Base-by-base conservation (phyloP, 30 jellyfish, hydroid and myxozoan genomes). In the Hydractinia symbiolongicarpus region DNA sequence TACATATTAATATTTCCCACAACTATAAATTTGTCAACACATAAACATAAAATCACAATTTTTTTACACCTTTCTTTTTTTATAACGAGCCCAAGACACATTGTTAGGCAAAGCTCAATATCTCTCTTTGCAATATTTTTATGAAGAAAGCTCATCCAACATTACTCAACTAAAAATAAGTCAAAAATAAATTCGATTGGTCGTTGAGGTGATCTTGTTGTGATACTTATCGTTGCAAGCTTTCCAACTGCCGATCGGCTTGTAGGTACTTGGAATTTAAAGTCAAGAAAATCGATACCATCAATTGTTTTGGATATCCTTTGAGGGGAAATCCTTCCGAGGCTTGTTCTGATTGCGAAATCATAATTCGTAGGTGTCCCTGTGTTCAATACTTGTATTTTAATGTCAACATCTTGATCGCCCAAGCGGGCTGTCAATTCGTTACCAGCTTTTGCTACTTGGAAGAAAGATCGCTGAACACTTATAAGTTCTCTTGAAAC, bases 391-490 rank as follows among this genome's bases (percentile, higher is more conserved):
- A 64, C 40, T 13, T 64, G 74, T n/a, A 64, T 64, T 64, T 64
- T 64, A 51, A 64, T 64, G 19, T 44, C 52, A 4, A 51, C 74
- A 51, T 64, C 40, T 51, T 64, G 19, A 7, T 64, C 74, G 19
- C 74, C 40, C 8, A 64, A n/a, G 9, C 40, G 19, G 40, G 40
- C 74, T 6, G 74, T 64, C 8, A 51, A 64, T 64, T 64, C 74
- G 74, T 64, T 64, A n/a, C 74, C 74, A 7, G 74, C 74, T 64
- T 64, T 64, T 6, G 74, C 74, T 64, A 64, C 74, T 64, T 64
- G 74, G 9, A 64, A 64, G 17, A 64, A 64, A 9, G 74, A 64
- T 64, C 52, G 40, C 16, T 64, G 74, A 51, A 64, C 74, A 44
- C 19, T 64, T 51, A 64, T 51, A n/a, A 64, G 74, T 64, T 64